Percentiles rank a stretch among this genome's conserved stretches.
These are phyloP conservation scores for Cotesia chilonis DNA, from an alignment of 1,140 invertebrate genomes.

Conservation along the genomic window DNA sequence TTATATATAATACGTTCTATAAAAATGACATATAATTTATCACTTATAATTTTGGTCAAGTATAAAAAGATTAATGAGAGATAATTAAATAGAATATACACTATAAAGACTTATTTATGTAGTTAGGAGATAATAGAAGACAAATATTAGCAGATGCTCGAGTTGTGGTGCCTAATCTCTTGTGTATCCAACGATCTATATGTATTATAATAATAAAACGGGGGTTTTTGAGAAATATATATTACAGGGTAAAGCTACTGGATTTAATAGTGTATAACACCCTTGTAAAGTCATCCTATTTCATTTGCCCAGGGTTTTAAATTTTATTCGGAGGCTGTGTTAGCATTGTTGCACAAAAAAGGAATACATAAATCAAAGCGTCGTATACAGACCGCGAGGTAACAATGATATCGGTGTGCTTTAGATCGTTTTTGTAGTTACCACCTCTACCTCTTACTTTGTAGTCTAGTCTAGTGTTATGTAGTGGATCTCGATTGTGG, in stretches of 20 bases:
- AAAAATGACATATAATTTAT: too few species aligned
- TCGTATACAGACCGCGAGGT: slow-evolving; percentile 27
- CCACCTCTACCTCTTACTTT: neutral
- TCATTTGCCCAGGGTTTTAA: slow-evolving; percentile 54
- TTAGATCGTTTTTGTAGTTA: slow-evolving; percentile 12
- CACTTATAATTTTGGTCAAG: too few species aligned
- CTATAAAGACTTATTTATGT: slow-evolving; percentile 59
- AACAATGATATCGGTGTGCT: slow-evolving; percentile 43
- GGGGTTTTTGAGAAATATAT: too few species aligned
- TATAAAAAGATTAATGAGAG: too few species aligned
- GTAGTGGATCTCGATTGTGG: neutral
- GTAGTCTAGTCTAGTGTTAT: slow-evolving; percentile 8
- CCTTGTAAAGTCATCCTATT: slow-evolving; percentile 29
- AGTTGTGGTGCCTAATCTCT: neutral
- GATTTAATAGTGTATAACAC: slow-evolving; percentile 49
- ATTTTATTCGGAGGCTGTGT: slow-evolving; percentile 40
- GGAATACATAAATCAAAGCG: slow-evolving; percentile 62
- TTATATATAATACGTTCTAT: too few species aligned
- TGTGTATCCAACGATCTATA: slow-evolving; percentile 38
- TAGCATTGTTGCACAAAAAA: slow-evolving; percentile 51
- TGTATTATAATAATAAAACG: neutral
- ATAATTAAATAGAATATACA: slow-evolving; percentile 6
- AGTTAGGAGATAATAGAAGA: slow-evolving; percentile 63
- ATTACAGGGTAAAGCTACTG: neutral
- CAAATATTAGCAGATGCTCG: slow-evolving; percentile 67